These are phyloP conservation scores for Cottus gobio DNA, from an alignment of 2,113 vertebrate genomes.

Conservation along the genomic window DNA sequence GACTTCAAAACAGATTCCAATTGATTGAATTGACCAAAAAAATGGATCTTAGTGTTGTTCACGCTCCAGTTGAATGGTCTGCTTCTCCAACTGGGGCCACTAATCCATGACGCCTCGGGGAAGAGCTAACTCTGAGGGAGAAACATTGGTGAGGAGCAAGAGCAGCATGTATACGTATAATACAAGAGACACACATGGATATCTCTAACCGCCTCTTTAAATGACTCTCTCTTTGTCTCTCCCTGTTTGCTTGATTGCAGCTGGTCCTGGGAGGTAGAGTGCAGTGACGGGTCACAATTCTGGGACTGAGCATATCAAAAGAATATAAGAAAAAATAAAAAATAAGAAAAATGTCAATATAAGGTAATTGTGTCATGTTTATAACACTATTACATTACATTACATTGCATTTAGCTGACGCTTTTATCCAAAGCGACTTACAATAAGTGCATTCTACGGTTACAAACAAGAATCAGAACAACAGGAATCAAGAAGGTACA, in stretches of 20 bases:
- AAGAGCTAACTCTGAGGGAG: neutral
- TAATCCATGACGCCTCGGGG: neutral
- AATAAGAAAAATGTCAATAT: too few relatives aligned
- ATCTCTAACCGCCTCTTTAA: neutral
- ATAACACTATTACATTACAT: too few relatives aligned
- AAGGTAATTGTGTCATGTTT: too few relatives aligned
- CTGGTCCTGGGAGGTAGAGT: conserved; percentile 13
- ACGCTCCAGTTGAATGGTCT: neutral
- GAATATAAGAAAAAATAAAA: too few relatives aligned
- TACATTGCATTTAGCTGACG: too few relatives aligned
- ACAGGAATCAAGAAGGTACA: too few relatives aligned
- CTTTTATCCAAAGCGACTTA: too few relatives aligned
- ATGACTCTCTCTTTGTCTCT: neutral
- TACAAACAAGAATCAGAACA: too few relatives aligned
- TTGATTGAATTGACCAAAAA: neutral
- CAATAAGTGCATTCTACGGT: too few relatives aligned
- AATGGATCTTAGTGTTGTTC: neutral
- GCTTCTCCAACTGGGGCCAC: neutral
- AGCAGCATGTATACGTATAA: neutral
- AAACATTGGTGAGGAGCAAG: neutral
- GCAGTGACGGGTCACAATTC: conserved; percentile 39
- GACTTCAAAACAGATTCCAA: conserved; percentile 3
- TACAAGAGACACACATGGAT: too few relatives aligned
- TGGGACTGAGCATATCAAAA: too few relatives aligned
- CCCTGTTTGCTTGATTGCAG: conserved; percentile 43